Conservation (phyloP, 2,888 invertebrate species). For the Drosophila putrida region DNA sequence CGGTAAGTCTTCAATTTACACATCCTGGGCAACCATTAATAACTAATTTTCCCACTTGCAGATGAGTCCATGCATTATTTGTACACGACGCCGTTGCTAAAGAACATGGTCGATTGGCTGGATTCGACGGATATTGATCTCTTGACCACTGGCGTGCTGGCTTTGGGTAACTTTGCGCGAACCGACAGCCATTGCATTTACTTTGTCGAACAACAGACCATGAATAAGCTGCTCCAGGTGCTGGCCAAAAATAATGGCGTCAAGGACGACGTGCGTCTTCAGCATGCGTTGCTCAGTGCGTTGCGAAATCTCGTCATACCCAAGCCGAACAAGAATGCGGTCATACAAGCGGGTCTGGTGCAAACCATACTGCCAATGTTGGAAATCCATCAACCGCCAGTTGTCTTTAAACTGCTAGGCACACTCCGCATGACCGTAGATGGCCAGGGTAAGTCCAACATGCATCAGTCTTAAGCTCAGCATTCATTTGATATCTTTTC, state of each 20-base stretch:
- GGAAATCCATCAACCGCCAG: slow-evolving; percentile 90
- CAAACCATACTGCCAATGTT: slow-evolving; percentile 90
- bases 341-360: slow-evolving; percentile 91
- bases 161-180: slow-evolving; percentile 95
- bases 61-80: slow-evolving; percentile 95
- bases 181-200: slow-evolving; percentile 93
- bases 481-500: slow-evolving; percentile 1
- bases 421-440: slow-evolving; percentile 94
- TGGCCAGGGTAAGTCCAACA: slow-evolving; percentile 89
- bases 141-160: slow-evolving; percentile 93
- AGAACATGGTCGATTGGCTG: slow-evolving; percentile 92
- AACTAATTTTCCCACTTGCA: slow-evolving; percentile 77
- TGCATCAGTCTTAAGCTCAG: background rate
- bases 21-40: background rate
- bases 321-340: slow-evolving; percentile 90
- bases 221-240: slow-evolving; percentile 89
- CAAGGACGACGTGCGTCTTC: slow-evolving; percentile 87
- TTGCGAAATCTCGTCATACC: slow-evolving; percentile 92
- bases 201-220: slow-evolving; percentile 92
- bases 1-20: slow-evolving; percentile 86
- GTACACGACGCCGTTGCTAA: slow-evolving; percentile 90
- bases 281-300: slow-evolving; percentile 88
- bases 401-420: slow-evolving; percentile 94
- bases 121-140: slow-evolving; percentile 90
- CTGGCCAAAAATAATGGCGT: slow-evolving; percentile 87